Evolutionary conservation across 2,113 vertebrate genomes (phyloP).

Genomic region (Aspidoscelis tigris): DNA sequence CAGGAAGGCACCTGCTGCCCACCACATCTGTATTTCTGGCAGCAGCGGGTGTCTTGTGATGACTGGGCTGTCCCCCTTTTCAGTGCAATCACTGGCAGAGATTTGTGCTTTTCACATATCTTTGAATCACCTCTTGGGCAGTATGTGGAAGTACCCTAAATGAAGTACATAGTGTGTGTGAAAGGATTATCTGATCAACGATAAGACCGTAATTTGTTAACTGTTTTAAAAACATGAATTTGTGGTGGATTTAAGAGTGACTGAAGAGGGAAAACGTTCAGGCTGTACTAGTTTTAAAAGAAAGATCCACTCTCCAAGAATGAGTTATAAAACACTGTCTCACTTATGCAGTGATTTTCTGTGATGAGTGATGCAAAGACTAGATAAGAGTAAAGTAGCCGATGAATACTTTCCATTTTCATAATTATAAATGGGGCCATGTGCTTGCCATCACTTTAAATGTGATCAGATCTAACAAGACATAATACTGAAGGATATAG

Average conservation of each 20-base stretch:
- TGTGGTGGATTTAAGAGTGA: conserved; percentile 38
- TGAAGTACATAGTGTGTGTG: conserved; percentile 24
- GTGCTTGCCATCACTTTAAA: conserved; percentile 69
- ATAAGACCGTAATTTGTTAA: conserved; percentile 40
- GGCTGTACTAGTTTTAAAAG: conserved; percentile 25
- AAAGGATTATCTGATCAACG: neutral
- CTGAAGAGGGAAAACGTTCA: conserved; percentile 35
- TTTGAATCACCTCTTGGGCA: too few species aligned
- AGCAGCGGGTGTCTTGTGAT: too few species aligned
- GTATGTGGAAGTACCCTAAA: neutral
- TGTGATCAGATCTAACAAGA: conserved; percentile 65
- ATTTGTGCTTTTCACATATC: too few species aligned
- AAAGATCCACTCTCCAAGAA: conserved; percentile 41
- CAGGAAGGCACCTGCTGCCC: too few species aligned
- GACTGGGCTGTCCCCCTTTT: too few species aligned
- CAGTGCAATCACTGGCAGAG: too few species aligned
- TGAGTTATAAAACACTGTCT: conserved; percentile 50
- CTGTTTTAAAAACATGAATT: conserved; percentile 25
- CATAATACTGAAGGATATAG: conserved; percentile 64
- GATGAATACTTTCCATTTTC: conserved; percentile 61
- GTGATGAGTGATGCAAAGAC: conserved; percentile 60
- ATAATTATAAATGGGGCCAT: conserved; percentile 68
- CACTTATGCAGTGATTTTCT: conserved; percentile 23
- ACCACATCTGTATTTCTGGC: too few species aligned
- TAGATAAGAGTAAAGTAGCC: conserved; percentile 65